Base-by-base conservation (phyloP, 2,888 invertebrate species). In the Mactromeris polynyma region DNA sequence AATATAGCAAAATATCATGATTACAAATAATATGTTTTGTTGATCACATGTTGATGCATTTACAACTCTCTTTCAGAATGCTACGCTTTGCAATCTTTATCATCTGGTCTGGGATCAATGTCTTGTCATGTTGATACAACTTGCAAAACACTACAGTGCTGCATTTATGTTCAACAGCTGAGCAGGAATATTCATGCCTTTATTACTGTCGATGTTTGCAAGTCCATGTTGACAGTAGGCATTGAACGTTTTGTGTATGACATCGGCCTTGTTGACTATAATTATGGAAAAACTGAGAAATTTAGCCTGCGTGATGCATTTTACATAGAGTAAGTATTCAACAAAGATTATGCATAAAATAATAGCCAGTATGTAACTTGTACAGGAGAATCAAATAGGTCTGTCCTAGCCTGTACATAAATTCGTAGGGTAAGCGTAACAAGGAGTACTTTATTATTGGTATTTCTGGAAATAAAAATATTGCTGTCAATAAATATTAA, bases 291-390 rank as follows among this genome's bases (percentile, higher is more conserved):
- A 78, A 40, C 26, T 33, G 90, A 92, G 17, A 83, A 84, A 38
- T 90, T 92, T 51, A 86, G 89, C 82, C 54, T 93, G 77, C 88
- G 88, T 54, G 89, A 88, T 40, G 83, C 92, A 1, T 73, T 93
- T 2, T 86, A 89, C 54, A 54, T 92, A 31, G 86, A 92, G 93
- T 92, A 90, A 92, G 93, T 89, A 80, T 64, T 7, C 3, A 26
- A 83, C 19, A n/a, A n/a, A n/a, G n/a, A n/a, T n/a, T n/a, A n/a
- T n/a, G n/a, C n/a, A n/a, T n/a, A n/a, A n/a, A n/a, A n/a, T n/a
- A n/a, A n/a, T n/a, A n/a, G n/a, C n/a, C n/a, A n/a, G n/a, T n/a
- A n/a, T n/a, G n/a, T n/a, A n/a, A n/a, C n/a, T n/a, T n/a, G n/a
- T n/a, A n/a, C n/a, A n/a, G n/a, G n/a, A n/a, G n/a, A n/a, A n/a